These are phyloP conservation scores for Drosophila baimaii DNA, from an alignment of 1,140 invertebrate genomes.

Conservation along the genomic window DNA sequence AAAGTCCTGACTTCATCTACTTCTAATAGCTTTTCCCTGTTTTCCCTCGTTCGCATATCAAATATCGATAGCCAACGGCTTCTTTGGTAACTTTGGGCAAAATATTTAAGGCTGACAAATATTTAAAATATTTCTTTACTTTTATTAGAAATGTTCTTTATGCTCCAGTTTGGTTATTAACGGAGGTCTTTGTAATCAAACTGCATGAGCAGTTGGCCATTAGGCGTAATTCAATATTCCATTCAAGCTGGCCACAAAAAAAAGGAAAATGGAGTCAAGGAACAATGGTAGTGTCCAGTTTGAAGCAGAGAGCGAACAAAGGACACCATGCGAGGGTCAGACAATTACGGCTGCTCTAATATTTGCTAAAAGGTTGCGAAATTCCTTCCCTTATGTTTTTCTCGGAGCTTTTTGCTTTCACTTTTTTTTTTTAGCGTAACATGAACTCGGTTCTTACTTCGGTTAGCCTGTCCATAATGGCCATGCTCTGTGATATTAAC, in stretches of 20 bases:
- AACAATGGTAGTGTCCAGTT: slow-evolving; percentile 28
- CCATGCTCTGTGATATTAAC: slow-evolving; percentile 56
- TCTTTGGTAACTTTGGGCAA: slow-evolving; percentile 38
- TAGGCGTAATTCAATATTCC: slow-evolving; percentile 79
- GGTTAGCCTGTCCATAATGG: slow-evolving; percentile 30
- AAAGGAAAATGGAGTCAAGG: not conserved
- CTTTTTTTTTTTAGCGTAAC: slow-evolving; percentile 60
- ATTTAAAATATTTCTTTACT: slow-evolving; percentile 71
- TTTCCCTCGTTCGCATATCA: slow-evolving; percentile 29
- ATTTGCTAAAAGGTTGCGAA: slow-evolving; percentile 47
- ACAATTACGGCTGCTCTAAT: slow-evolving; percentile 41
- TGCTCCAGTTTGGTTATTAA: slow-evolving; percentile 33
- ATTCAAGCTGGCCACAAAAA: slow-evolving; percentile 50
- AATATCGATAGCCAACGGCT: slow-evolving; percentile 6
- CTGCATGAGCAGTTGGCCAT: slow-evolving; percentile 57
- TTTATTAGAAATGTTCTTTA: slow-evolving; percentile 44
- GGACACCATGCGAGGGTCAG: slow-evolving; percentile 14
- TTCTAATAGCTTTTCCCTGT: slow-evolving; percentile 27
- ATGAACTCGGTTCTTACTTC: slow-evolving; percentile 38
- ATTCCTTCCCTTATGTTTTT: slow-evolving; percentile 7
- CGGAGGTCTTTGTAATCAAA: slow-evolving; percentile 41
- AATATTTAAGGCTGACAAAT: slow-evolving; percentile 65
- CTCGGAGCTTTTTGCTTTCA: slow-evolving; percentile 7
- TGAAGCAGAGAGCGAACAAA: slow-evolving; percentile 18
- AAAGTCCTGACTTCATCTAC: not conserved